Base-by-base conservation (phyloP, 2,113 vertebrate genomes). In the Lanius ludovicianus region DNA sequence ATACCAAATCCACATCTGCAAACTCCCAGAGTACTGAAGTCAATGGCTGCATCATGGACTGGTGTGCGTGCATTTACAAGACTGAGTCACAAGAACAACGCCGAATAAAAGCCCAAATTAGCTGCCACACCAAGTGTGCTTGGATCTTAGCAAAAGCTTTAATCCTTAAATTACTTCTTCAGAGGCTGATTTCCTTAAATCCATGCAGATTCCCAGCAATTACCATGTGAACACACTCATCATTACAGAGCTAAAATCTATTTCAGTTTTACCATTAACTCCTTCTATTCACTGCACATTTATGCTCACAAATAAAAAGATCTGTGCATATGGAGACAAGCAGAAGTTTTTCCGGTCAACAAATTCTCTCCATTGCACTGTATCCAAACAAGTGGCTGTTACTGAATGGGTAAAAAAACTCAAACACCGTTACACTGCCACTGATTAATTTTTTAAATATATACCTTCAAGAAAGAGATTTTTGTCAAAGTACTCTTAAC, bases 131-230 rank as follows among this genome's bases (percentile, higher is more conserved):
- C 7, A 0, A 89, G 68, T 9, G 1, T n/a, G 55, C 64, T 14
- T 46, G 57, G 64, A 52, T 84, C 86, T 74, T 15, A 86, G 68
- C 39, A 81, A 84, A 94, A 75, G 64, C 79, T 88, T 84, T 92
- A 96, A 96, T 94, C 90, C 69, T 50, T 71, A 77, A 95, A 89
- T 86, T 91, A 88, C 70, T 80, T 93, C 67, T 91, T 91, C 46
- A 50, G 7, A 76, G 53, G 57, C 67, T 44, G 53, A 68, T 68
- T 80, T 95, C 49, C 57, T 85, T 67, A 77, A 91, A 90, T 50
- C 64, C 64, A 84, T 13, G 33, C 39, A 80, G 82, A 80, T 80
- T 87, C 90, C 71, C 90, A 88, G 67, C 28, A 85, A 93, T 0
- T 70, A 41, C 56, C 50, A n/a, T 31, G 33, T 69, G 63, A 94